A percentile compares a stretch with the other conserved stretches of the same genome.
Evolutionary conservation across 2,888 invertebrate species (phyloP).

Genomic region (Drosophila flavopinicola): DNA sequence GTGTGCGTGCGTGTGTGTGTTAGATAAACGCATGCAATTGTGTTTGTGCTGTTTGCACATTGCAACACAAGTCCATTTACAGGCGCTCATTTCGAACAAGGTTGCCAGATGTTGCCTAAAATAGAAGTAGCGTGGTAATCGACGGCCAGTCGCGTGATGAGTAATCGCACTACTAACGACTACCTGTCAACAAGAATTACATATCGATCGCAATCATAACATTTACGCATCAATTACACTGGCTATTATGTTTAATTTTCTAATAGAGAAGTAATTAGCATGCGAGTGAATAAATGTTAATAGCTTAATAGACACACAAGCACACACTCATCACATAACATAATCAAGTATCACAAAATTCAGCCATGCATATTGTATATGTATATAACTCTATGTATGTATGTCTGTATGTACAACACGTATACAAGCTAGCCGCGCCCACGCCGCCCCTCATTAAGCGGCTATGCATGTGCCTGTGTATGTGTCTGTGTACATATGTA

Average conservation of each 20-base stretch:
- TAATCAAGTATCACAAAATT: constrained; percentile 8
- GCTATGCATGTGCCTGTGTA: constrained; percentile 29
- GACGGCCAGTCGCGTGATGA: constrained; percentile 12
- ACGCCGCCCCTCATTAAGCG: constrained; percentile 26
- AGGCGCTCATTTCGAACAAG: constrained; percentile 26
- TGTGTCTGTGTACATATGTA: too few species aligned
- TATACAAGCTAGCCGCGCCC: constrained; percentile 4
- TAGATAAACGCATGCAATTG: constrained; percentile 31
- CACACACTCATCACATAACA: too few species aligned
- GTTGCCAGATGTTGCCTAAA: constrained; percentile 40
- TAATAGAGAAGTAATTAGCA: constrained; percentile 36
- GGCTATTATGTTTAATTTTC: constrained; percentile 32
- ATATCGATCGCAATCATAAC: constrained; percentile 17
- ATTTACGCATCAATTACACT: constrained; percentile 38
- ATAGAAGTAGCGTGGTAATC: constrained; percentile 38
- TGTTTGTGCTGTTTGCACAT: constrained; percentile 15
- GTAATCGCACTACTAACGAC: constrained; percentile 9
- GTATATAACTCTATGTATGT: constrained; percentile 1
- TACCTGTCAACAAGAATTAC: constrained; percentile 19
- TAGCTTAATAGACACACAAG: constrained; percentile 29
- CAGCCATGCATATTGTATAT: constrained; percentile 1
- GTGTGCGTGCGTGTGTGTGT: constrained; percentile 2
- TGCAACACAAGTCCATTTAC: constrained; percentile 42
- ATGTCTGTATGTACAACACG: neutral
- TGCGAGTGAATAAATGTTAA: constrained; percentile 15